Evolutionary conservation across 2,888 invertebrate genomes (phyloP), one percentile per base, ranked within the genome.

Genomic region (Parelbella ahira): DNA sequence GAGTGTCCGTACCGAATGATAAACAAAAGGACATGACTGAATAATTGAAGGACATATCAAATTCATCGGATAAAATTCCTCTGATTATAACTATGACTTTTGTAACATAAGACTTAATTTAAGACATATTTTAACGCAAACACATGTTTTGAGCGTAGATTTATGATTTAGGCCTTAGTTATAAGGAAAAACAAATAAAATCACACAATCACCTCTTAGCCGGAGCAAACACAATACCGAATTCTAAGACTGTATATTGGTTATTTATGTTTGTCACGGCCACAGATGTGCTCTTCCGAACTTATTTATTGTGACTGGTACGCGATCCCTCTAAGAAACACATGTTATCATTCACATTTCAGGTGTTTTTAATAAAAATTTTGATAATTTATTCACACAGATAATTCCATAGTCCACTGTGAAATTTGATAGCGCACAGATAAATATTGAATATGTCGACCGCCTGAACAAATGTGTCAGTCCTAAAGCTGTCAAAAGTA

Each of bases 291-390:
- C 48, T 48, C 47, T 50, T 13, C 24, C 18, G 7, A 19, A 36
- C 19, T 43, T 43, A 43, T 37, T 24, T 37, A 7, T 24, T 30
- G 10, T 25, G 19, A 25, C 7, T 25, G 13, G 19, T 37, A 25
- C 9, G 13, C 28, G 23, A 37, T 19, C 37, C 24, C 30, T 37
- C 29, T 54, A 57, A 55, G 49, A 65, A 61, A 63, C 67, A 65
- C 70, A 68, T 72, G 69, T 68, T 80, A 80, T 68, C 75, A 78
- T 74, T 77, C 79, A 79, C 76, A 73, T 68, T 75, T 70, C 65
- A 60, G 58, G 62, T 65, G 63, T 68, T 74, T 75, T 75, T 68
- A 69, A 70, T 75, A 68, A 72, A 76, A 72, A 63, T 69, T n/a
- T 61, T 3, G 71, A 71, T 73, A 71, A 66, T 49, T 53, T 58